Percentiles rank a stretch among this genome's conserved stretches.
Evolutionary conservation across 2,797 vertebrate genomes (phyloP).

Genomic region (Macropodus opercularis): DNA sequence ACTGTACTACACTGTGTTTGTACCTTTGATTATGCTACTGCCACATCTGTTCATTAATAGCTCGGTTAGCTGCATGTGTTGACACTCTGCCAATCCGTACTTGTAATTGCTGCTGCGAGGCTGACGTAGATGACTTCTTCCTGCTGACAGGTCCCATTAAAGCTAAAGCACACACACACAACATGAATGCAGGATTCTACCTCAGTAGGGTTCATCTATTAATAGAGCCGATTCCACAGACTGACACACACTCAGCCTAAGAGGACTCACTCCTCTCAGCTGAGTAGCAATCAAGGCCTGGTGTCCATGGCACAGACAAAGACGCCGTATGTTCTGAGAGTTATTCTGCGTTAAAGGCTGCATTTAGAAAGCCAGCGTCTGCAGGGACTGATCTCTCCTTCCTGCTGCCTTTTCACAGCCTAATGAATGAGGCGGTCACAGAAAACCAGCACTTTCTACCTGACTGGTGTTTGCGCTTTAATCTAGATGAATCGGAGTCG

Average conservation of each 20-base stretch:
- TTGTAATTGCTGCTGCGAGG: constrained; percentile 19
- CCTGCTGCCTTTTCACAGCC: not conserved
- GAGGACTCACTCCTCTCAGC: not conserved
- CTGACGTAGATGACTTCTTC: constrained; percentile 6
- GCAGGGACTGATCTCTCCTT: constrained; percentile 9
- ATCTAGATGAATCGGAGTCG: constrained; percentile 30
- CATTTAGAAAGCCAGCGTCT: not conserved
- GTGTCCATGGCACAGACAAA: not conserved
- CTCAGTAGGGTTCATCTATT: no score
- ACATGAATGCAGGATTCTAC: no score
- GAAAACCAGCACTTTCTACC: constrained; percentile 11
- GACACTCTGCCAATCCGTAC: constrained; percentile 10
- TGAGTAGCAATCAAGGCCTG: no score
- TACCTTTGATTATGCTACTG: no score
- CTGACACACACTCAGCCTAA: not conserved
- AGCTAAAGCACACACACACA: constrained; percentile 1
- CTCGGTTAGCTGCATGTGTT: constrained; percentile 12
- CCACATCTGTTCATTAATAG: constrained; percentile 1
- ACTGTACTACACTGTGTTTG: no score
- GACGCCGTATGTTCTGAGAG: not conserved
- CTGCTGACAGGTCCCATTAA: constrained; percentile 17
- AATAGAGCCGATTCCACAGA: not conserved
- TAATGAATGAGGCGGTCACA: constrained; percentile 30
- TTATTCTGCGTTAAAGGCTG: not conserved
- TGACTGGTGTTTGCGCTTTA: constrained; percentile 14